These are phyloP conservation scores for Chauna torquata DNA, from an alignment of 2,113 vertebrate genomes.

Conservation along the genomic window DNA sequence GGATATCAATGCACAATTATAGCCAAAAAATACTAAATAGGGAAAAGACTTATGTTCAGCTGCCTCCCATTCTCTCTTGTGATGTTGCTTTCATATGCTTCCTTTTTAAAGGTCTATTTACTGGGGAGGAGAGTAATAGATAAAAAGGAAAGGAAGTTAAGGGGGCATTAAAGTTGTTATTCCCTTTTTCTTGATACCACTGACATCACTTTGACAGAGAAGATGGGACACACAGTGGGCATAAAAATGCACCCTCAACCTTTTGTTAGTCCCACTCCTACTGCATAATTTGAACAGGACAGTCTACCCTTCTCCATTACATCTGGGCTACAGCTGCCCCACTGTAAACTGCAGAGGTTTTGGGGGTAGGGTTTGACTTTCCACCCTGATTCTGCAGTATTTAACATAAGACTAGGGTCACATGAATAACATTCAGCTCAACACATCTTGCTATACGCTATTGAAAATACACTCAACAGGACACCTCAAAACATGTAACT, in stretches of 20 bases:
- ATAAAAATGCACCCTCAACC: background rate
- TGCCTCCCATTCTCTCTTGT: background rate
- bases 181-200: background rate
- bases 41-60: background rate
- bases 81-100: background rate
- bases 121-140: background rate
- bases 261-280: background rate
- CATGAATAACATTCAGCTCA: background rate
- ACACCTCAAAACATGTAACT: background rate
- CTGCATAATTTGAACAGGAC: background rate
- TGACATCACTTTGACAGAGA: background rate
- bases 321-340: background rate
- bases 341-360: background rate
- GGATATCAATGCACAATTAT: background rate
- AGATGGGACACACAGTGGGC: no score
- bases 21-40: background rate
- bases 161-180: background rate
- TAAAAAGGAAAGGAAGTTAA: background rate
- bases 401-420: no score
- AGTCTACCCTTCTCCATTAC: background rate
- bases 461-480: background rate
- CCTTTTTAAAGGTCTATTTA: background rate
- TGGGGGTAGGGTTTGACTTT: background rate
- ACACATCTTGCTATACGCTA: background rate
- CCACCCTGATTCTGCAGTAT: no score